Conservation (phyloP, 2,113 vertebrate genomes). For the Cyanocitta stelleri region DNA sequence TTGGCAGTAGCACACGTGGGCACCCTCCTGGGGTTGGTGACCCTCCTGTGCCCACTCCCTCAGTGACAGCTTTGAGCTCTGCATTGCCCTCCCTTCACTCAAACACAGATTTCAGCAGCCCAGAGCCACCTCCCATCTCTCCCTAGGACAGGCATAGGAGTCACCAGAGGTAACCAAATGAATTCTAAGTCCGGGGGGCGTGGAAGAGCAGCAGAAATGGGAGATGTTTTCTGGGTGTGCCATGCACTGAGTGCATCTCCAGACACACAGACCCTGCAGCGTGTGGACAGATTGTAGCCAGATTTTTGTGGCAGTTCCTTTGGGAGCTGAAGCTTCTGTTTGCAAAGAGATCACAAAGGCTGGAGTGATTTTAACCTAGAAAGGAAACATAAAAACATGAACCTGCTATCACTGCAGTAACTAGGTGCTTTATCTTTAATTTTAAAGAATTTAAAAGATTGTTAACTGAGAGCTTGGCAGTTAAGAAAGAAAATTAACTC, state of each 20-base stretch:
- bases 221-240: not conserved
- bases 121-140: not conserved
- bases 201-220: not conserved
- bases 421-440: not conserved
- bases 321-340: conserved; percentile 2
- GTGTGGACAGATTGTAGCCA: not conserved
- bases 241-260: not conserved
- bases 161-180: not conserved
- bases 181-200: not conserved
- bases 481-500: not conserved
- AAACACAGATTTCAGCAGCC: not conserved
- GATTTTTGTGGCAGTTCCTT: conserved; percentile 6
- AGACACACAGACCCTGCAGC: not conserved
- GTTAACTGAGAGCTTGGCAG: not conserved
- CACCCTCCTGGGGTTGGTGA: not conserved
- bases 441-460: not conserved
- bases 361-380: conserved; percentile 1
- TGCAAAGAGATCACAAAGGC: not conserved
- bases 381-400: not conserved
- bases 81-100: not conserved
- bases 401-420: not conserved
- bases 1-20: not conserved
- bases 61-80: not conserved
- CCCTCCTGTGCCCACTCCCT: not conserved
- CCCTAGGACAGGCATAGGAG: not conserved